Base-by-base conservation (phyloP, 2,797 vertebrate species). In the Lutjanus campechanus region DNA sequence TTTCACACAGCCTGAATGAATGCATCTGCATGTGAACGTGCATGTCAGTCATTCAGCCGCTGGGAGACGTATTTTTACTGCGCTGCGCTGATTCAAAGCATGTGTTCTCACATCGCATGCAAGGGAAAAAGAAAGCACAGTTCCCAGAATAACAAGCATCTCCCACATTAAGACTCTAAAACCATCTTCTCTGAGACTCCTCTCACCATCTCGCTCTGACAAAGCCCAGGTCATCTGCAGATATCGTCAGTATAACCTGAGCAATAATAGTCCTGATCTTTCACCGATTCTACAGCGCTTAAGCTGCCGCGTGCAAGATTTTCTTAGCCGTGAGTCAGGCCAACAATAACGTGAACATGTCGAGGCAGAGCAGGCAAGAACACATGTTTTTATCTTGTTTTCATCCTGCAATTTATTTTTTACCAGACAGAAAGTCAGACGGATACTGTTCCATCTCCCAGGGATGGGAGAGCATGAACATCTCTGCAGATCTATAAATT, bases 61-160 rank as follows among this genome's bases (percentile, higher is more conserved):
- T n/a, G 60, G 86, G 81, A 80, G 73, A 76, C 69, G 74, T 73
- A 56, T 79, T 85, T 91, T 91, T 89, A 82, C 61, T 79, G 76
- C 17, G 2, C 66, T 63, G 40, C 20, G 20, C 75, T 86, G 84
- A 92, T 91, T 76, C 17, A 29, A 91, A 91, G 80, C 88, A 92
- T 88, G 84, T 91, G 89, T 89, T 90, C 55, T 89, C 53, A 59
- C 68, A 67, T 78, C 4, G 64, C 78, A 81, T 68, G 66, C 66
- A 44, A 81, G 50, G 44, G 54, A 64, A 73, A 64, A 83, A 74
- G 49, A 87, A 76, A 82, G 67, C 44, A 7, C 41, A 6, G 75
- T 69, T 84, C 49, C 65, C 50, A 69, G 69, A 79, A 89, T 55
- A 82, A 81, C 65, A 69, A 89, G 58, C 40, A 47, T 76, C 74